These are phyloP conservation scores for Channa striata DNA, from an alignment of 2,797 vertebrate species.

Conservation along the genomic window DNA sequence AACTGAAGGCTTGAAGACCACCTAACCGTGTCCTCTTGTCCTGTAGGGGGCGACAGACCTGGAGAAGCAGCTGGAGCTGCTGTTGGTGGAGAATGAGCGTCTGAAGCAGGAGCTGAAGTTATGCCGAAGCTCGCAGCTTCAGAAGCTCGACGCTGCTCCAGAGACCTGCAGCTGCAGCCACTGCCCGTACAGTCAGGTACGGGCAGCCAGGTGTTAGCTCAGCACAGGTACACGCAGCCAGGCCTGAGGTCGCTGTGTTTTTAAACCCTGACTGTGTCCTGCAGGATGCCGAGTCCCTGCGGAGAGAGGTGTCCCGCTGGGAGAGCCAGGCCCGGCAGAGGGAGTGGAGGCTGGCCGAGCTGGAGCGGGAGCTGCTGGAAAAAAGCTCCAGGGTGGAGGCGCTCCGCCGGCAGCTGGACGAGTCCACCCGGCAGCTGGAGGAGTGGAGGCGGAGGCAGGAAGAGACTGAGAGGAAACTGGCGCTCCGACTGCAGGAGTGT, in stretches of 20 bases:
- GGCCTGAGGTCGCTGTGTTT: neutral
- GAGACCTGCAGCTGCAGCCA: conserved; percentile 65
- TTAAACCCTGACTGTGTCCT: neutral
- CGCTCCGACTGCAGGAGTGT: conserved; percentile 85
- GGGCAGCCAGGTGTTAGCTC: neutral
- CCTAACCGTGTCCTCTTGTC: neutral
- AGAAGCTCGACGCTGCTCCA: conserved; percentile 68
- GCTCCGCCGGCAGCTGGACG: conserved; percentile 88
- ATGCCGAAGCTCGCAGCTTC: conserved; percentile 82
- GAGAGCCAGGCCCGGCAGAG: conserved; percentile 85
- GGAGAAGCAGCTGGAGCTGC: conserved; percentile 94
- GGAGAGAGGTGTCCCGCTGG: conserved; percentile 81
- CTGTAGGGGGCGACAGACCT: conserved; percentile 91
- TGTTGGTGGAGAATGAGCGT: conserved; percentile 91
- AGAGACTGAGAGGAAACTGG: conserved; percentile 86
- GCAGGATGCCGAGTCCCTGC: conserved; percentile 77
- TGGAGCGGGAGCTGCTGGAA: conserved; percentile 90
- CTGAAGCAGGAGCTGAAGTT: conserved; percentile 90
- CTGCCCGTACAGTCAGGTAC: conserved; percentile 88
- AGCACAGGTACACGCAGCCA: neutral
- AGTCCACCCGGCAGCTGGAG: conserved; percentile 86
- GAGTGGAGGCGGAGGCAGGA: conserved; percentile 84
- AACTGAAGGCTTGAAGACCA: too few relatives aligned
- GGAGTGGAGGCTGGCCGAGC: conserved; percentile 82
- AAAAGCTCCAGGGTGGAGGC: conserved; percentile 83